These are phyloP conservation scores for Amaurobius ferox DNA, from an alignment of 2,888 invertebrate genomes.

Conservation along the genomic window DNA sequence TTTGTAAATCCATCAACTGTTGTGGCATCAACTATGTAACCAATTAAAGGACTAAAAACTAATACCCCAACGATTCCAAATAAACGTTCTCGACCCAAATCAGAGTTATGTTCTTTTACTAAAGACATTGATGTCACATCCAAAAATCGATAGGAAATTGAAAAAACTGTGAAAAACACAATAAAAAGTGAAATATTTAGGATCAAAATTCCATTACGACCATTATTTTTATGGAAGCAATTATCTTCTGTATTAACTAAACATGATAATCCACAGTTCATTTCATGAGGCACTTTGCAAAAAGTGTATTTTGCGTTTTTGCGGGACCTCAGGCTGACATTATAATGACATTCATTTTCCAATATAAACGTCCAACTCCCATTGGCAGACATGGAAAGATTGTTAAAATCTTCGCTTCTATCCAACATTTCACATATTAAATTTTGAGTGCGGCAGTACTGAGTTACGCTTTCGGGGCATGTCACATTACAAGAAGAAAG, in stretches of 20 bases:
- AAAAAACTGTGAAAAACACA: constrained; percentile 87
- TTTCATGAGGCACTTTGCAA: constrained; percentile 57
- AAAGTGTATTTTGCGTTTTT: constrained; percentile 48
- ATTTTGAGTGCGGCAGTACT: background rate
- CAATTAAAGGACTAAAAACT: constrained; percentile 76
- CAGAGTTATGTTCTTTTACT: constrained; percentile 85
- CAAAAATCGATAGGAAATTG: constrained; percentile 90
- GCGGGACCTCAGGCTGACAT: constrained; percentile 38
- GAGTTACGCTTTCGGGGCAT: constrained; percentile 12
- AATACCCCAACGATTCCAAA: constrained; percentile 78
- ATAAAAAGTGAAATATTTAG: constrained; percentile 81
- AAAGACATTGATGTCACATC: constrained; percentile 91
- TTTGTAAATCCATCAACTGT: constrained; percentile 79
- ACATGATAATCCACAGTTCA: constrained; percentile 48
- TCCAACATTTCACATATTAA: background rate
- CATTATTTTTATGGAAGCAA: constrained; percentile 8
- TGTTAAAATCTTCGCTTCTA: constrained; percentile 14
- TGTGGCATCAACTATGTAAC: constrained; percentile 72
- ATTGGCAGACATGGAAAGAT: constrained; percentile 34
- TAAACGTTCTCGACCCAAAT: constrained; percentile 77
- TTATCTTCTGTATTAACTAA: too few species aligned
- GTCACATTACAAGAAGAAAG: background rate
- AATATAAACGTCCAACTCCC: constrained; percentile 24
- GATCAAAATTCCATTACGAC: constrained; percentile 4
- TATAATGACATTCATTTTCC: constrained; percentile 40